Percentiles rank a stretch among this genome's conserved stretches.
Evolutionary conservation across 2,888 invertebrate species (phyloP).

Genomic region (Platerodrilus igneus): DNA sequence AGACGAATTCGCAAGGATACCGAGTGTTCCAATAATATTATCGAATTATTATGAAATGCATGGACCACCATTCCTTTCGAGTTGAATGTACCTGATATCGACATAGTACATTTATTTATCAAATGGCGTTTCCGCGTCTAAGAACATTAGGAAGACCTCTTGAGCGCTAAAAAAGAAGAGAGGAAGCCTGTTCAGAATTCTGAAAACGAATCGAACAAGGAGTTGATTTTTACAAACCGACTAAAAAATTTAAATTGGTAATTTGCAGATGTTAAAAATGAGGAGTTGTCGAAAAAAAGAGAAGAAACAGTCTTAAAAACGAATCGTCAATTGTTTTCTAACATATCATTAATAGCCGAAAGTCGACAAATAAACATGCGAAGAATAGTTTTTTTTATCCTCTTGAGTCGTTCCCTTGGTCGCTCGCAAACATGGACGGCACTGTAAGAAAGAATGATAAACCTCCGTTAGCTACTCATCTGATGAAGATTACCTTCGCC

Average conservation of each 20-base stretch:
- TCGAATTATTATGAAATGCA: background rate
- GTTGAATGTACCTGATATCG: background rate
- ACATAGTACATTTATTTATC: conserved; percentile 5
- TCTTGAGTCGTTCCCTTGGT: conserved; percentile 1
- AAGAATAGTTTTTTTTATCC: conserved; percentile 1
- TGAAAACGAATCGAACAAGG: background rate
- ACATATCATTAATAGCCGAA: conserved; percentile 1
- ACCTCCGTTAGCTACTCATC: background rate
- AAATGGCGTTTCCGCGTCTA: background rate
- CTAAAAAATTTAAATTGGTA: conserved; percentile 1
- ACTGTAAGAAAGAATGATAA: conserved; percentile 1
- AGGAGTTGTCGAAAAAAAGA: background rate
- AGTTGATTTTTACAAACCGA: conserved; percentile 2
- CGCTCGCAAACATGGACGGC: conserved; percentile 2
- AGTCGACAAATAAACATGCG: conserved; percentile 1
- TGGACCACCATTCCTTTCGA: conserved; percentile 5
- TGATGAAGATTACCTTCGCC: background rate
- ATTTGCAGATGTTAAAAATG: background rate
- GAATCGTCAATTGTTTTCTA: too few species aligned
- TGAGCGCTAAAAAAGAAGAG: conserved; percentile 1
- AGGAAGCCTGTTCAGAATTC: conserved; percentile 3
- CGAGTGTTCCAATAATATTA: background rate
- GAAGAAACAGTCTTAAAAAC: background rate
- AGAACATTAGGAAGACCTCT: background rate
- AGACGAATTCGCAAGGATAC: background rate